Evolutionary conservation across 2,797 vertebrate genomes (phyloP).

Genomic region (Lutjanus campechanus): DNA sequence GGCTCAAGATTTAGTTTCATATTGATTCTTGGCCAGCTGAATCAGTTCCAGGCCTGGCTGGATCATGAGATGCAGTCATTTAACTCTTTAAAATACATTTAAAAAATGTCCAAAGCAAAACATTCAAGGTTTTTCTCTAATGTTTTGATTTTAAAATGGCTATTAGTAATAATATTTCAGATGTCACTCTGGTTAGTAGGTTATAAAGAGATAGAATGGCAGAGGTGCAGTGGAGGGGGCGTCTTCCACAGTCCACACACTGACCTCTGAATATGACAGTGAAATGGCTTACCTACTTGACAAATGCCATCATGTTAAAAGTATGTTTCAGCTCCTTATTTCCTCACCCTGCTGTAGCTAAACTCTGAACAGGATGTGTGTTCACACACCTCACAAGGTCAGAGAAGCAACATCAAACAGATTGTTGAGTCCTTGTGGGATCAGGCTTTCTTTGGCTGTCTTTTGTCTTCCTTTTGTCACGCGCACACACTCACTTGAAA

Average conservation of each 20-base stretch:
- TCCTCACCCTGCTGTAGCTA: constrained; percentile 40
- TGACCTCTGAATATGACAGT: constrained; percentile 73
- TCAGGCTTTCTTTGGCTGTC: constrained; percentile 70
- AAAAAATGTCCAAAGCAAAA: background rate
- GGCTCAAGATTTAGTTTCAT: too few species aligned
- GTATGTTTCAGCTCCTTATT: constrained; percentile 65
- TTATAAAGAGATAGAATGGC: constrained; percentile 19
- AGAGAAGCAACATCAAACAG: constrained; percentile 84
- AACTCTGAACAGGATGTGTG: constrained; percentile 75
- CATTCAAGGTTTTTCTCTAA: background rate
- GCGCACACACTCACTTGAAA: constrained; percentile 48
- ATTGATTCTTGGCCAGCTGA: constrained; percentile 20
- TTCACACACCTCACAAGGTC: constrained; percentile 81
- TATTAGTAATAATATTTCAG: background rate
- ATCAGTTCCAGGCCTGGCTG: constrained; percentile 8
- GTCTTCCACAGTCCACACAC: constrained; percentile 43
- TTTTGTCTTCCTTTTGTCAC: constrained; percentile 69
- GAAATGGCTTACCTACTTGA: constrained; percentile 74
- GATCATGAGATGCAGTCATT: constrained; percentile 22
- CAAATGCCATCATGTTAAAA: constrained; percentile 78
- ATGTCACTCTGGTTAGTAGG: constrained; percentile 14
- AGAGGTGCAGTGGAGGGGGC: constrained; percentile 16
- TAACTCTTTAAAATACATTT: constrained; percentile 10
- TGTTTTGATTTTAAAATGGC: constrained; percentile 18
- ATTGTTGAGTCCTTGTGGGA: constrained; percentile 74